phyloP scores from a whole-genome alignment of 2,113 vertebrate species.

The Chlamydotis undulata region DNA sequence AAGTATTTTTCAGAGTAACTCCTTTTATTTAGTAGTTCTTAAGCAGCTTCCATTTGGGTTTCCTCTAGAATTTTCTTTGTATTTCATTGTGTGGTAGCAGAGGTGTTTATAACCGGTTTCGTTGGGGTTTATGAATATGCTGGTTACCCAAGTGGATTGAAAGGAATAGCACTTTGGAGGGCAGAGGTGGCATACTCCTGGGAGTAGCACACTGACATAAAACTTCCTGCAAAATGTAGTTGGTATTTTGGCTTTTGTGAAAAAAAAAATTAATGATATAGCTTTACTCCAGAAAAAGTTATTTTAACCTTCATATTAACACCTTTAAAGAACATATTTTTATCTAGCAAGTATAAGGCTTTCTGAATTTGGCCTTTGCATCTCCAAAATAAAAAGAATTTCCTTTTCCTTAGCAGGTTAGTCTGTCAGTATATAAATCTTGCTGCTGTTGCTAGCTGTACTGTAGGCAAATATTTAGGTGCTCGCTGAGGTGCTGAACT shows the following conservation, averaged over 20 bases:
- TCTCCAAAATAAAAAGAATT: not conserved
- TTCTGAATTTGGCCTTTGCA: not conserved
- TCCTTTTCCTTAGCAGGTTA: not conserved
- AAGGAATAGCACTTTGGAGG: not conserved
- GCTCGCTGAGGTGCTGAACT: not conserved
- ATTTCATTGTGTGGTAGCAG: not conserved
- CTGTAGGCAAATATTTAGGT: not conserved
- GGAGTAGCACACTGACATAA: not conserved
- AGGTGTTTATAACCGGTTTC: not conserved
- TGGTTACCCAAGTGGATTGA: not conserved
- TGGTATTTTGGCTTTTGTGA: not conserved
- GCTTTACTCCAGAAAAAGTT: not conserved
- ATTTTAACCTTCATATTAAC: not conserved
- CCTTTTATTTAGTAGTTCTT: not conserved
- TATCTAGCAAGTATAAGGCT: not conserved
- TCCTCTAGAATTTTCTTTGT: not conserved
- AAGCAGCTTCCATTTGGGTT: not conserved
- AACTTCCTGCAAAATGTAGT: not conserved
- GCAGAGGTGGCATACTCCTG: not conserved
- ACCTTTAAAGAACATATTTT: not conserved
- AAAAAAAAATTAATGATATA: not conserved
- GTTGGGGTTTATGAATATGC: not conserved
- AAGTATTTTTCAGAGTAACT: constrained; percentile 15
- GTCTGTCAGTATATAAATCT: not conserved
- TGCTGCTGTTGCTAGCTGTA: not conserved